Conservation (phyloP, 2,113 vertebrate genomes). For the Canis aureus region DNA sequence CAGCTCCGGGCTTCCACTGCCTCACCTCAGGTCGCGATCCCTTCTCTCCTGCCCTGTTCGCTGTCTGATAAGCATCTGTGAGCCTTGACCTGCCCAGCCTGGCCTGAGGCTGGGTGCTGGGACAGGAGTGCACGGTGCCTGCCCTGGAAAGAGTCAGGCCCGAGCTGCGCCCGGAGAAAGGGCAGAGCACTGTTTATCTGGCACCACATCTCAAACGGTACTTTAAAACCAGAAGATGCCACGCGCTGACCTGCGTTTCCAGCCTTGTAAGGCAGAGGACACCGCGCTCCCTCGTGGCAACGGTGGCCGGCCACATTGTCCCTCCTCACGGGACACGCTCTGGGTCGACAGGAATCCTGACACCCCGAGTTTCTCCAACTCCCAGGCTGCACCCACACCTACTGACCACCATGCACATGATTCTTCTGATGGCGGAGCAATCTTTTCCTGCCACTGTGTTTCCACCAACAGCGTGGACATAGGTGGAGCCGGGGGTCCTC, state of each 20-base stretch:
- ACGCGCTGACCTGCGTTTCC: rapidly evolving
- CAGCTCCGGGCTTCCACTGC: rapidly evolving
- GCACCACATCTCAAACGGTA: not conserved
- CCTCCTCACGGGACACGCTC: rapidly evolving
- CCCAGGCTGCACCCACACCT: rapidly evolving
- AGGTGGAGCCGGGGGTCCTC: rapidly evolving
- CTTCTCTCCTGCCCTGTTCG: rapidly evolving
- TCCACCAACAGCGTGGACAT: rapidly evolving
- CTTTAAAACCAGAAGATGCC: too few relatives aligned
- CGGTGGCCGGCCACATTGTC: rapidly evolving
- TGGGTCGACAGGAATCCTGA: rapidly evolving
- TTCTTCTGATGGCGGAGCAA: not conserved
- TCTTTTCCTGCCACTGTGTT: rapidly evolving
- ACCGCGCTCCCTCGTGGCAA: rapidly evolving
- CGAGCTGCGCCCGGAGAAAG: not conserved
- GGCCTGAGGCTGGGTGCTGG: not conserved
- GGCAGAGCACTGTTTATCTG: rapidly evolving
- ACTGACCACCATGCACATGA: rapidly evolving
- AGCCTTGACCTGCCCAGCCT: rapidly evolving
- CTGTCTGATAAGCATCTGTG: not conserved
- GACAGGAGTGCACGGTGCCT: not conserved
- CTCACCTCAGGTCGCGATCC: too few relatives aligned
- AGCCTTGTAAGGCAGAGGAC: not conserved
- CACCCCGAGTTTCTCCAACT: not conserved
- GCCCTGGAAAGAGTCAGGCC: not conserved